Conservation (phyloP, 2,113 vertebrate genomes). For the Pachyramphus minor region DNA sequence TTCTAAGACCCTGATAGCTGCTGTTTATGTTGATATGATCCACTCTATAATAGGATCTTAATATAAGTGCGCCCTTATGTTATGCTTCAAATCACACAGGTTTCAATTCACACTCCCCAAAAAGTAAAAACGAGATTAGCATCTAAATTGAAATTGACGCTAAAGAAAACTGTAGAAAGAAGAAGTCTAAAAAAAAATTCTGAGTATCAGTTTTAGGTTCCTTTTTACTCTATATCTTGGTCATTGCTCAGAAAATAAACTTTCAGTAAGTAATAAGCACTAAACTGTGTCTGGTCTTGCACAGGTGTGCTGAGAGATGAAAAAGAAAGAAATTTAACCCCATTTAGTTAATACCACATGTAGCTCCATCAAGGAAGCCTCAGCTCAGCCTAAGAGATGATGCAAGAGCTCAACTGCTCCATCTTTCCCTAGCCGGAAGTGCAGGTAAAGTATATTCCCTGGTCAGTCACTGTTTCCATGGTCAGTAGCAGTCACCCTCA, state of each 20-base stretch:
- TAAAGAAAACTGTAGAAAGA: not conserved
- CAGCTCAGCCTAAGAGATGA: not conserved
- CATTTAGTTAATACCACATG: not conserved
- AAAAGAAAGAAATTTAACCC: not conserved
- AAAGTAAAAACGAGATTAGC: conserved; percentile 25
- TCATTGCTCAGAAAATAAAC: not conserved
- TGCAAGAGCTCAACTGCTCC: not conserved
- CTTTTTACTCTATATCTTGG: not conserved
- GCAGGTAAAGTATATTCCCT: not conserved
- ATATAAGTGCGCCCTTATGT: not conserved
- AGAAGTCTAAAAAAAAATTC: not conserved
- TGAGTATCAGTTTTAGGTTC: not conserved
- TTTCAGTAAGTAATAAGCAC: not conserved
- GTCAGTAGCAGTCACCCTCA: not conserved
- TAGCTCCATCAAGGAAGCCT: not conserved
- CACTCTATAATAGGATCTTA: conserved; percentile 21
- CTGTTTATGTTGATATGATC: not conserved
- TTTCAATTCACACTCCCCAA: conserved; percentile 3
- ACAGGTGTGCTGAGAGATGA: not conserved
- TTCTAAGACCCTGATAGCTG: not conserved
- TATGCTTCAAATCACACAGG: conserved; percentile 22
- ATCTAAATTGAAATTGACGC: conserved; percentile 25
- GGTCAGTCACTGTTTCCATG: not conserved
- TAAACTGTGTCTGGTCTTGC: not conserved
- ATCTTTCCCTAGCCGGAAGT: not conserved